phyloP scores from a whole-genome alignment of 2,888 invertebrate genomes.

The Pyrochroa serraticornis region DNA sequence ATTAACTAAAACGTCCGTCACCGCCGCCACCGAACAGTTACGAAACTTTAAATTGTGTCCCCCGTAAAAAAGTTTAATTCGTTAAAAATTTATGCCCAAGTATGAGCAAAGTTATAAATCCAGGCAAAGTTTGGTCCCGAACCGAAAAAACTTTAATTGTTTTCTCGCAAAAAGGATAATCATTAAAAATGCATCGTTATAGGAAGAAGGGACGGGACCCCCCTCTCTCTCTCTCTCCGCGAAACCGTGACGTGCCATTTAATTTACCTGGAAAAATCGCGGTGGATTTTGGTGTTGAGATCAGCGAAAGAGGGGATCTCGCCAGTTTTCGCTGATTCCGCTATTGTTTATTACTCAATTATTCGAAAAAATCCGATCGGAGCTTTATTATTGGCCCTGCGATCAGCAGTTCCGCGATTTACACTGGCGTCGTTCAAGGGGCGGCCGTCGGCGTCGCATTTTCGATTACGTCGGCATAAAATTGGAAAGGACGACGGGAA shows the following conservation, averaged over 20 bases:
- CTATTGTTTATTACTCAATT: constrained; percentile 38
- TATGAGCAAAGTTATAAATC: constrained; percentile 44
- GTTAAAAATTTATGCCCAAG: constrained; percentile 54
- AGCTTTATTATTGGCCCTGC: constrained; percentile 19
- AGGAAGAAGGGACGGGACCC: too few relatives aligned
- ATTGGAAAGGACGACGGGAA: too few relatives aligned
- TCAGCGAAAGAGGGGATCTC: not conserved
- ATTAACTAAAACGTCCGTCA: constrained; percentile 25
- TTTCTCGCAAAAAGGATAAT: constrained; percentile 31
- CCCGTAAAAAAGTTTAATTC: constrained; percentile 52
- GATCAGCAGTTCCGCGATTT: constrained; percentile 23
- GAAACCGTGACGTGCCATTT: not conserved
- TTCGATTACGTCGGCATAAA: too few relatives aligned
- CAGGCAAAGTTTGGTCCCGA: constrained; percentile 30
- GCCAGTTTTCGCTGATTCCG: constrained; percentile 33
- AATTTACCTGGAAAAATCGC: not conserved
- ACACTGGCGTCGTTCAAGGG: constrained; percentile 4
- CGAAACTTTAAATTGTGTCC: constrained; percentile 49
- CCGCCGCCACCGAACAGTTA: constrained; percentile 26
- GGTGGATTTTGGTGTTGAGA: not conserved
- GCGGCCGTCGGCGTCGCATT: too few relatives aligned
- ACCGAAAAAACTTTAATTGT: constrained; percentile 41
- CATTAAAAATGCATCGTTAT: constrained; percentile 25
- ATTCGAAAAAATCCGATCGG: constrained; percentile 32
- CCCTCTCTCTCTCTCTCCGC: too few relatives aligned